A percentile compares a stretch with the other conserved stretches of the same genome.
These are phyloP conservation scores for Eulithis prunata DNA, from an alignment of 2,888 invertebrate genomes.

Conservation along the genomic window DNA sequence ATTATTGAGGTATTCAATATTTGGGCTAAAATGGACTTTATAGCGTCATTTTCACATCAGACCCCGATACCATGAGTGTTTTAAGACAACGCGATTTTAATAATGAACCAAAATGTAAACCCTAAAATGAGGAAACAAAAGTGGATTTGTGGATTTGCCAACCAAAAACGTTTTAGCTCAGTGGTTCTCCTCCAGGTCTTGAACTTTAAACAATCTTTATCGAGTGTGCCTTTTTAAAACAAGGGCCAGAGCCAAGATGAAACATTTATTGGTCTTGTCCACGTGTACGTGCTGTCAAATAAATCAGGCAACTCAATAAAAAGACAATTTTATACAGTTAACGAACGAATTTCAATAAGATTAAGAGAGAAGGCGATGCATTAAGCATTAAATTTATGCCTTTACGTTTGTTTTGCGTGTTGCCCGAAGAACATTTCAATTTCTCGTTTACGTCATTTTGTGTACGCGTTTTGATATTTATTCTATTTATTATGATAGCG, in stretches of 20 bases:
- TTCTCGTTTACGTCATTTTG: constrained; percentile 36
- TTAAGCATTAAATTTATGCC: constrained; percentile 43
- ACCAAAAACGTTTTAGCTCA: too few species aligned
- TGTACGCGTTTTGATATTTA: constrained; percentile 38
- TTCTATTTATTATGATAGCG: constrained; percentile 40
- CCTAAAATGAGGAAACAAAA: too few species aligned
- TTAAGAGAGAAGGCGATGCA: constrained; percentile 57
- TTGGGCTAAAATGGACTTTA: neutral
- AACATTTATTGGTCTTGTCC: constrained; percentile 73
- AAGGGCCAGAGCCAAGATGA: constrained; percentile 68
- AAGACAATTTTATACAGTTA: constrained; percentile 68
- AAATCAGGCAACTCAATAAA: constrained; percentile 76
- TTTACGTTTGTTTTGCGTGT: constrained; percentile 43
- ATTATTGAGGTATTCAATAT: neutral
- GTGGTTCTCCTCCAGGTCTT: constrained; percentile 7
- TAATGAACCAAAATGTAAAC: neutral
- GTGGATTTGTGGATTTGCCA: too few species aligned
- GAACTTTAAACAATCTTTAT: constrained; percentile 44
- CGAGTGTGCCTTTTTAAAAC: constrained; percentile 58
- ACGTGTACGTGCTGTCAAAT: constrained; percentile 70
- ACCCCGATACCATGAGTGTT: neutral
- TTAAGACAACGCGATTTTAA: too few species aligned
- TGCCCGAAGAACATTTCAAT: constrained; percentile 40
- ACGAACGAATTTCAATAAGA: constrained; percentile 70
- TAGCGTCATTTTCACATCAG: neutral